phyloP scores from a whole-genome alignment of 30 jellyfish, hydroid and myxozoan genomes.

The Clytia hemisphaerica region DNA sequence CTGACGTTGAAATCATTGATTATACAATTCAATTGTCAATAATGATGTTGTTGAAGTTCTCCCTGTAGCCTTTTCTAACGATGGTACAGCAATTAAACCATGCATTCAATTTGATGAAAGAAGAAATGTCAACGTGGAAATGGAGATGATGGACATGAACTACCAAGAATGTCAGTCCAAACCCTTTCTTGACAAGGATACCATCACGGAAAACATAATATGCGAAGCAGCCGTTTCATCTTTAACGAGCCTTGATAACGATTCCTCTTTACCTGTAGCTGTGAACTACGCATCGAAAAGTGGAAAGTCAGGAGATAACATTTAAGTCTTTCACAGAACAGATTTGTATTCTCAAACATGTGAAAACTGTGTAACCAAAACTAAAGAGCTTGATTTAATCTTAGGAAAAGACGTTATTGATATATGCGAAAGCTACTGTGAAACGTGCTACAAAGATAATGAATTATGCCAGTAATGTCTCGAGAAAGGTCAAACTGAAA shows the following conservation, averaged over 20 bases:
- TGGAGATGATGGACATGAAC: not conserved
- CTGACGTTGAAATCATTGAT: no score
- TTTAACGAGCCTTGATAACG: conserved; percentile 1
- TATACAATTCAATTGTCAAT: not conserved
- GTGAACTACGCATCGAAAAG: conserved; percentile 1
- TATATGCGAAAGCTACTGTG: conserved; percentile 14
- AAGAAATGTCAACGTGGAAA: conserved; percentile 17
- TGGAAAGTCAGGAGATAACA: conserved; percentile 24
- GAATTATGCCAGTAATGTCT: not conserved
- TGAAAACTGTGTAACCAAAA: not conserved
- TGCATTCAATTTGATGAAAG: conserved; percentile 29
- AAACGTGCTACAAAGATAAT: no score
- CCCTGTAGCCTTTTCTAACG: conserved; percentile 14
- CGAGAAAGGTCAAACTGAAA: not conserved
- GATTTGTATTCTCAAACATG: conserved; percentile 11
- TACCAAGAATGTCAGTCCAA: not conserved
- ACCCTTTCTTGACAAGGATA: not conserved
- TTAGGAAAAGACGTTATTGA: not conserved
- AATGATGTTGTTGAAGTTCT: not conserved
- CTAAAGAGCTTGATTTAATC: not conserved
- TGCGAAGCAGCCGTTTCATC: conserved; percentile 17
- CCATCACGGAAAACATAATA: not conserved
- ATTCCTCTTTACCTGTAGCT: conserved; percentile 12
- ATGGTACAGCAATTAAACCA: conserved; percentile 30
- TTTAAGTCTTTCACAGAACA: conserved; percentile 5